A percentile compares a stretch with the other conserved stretches of the same genome.
phyloP scores from a whole-genome alignment of 1,140 invertebrate genomes.

The Probaryconus sp. region DNA sequence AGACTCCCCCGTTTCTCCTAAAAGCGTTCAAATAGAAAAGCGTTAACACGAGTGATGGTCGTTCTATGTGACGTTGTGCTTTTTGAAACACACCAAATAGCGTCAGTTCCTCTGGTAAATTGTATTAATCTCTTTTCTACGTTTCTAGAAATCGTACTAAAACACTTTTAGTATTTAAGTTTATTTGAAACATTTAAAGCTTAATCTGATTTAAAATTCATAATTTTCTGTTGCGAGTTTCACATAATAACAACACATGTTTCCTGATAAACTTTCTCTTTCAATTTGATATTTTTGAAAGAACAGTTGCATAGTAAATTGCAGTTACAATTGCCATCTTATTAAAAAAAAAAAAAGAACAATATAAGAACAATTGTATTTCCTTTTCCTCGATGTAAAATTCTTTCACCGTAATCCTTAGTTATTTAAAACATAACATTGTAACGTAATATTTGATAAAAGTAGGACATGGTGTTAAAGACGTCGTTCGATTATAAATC shows the following conservation, averaged over 20 bases:
- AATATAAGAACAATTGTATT: too few species aligned
- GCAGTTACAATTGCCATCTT: too few species aligned
- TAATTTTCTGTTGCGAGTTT: not conserved
- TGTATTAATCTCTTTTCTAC: conserved; percentile 34
- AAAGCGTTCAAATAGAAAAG: conserved; percentile 21
- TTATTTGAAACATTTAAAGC: too few species aligned
- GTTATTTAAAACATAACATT: too few species aligned
- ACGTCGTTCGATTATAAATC: conserved; percentile 59
- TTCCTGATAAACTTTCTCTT: too few species aligned
- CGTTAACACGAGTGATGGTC: conserved; percentile 4
- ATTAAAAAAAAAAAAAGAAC: too few species aligned
- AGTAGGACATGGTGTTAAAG: conserved; percentile 39
- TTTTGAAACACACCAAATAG: conserved; percentile 27
- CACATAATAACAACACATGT: not conserved
- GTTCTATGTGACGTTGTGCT: conserved; percentile 20
- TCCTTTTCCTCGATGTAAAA: too few species aligned
- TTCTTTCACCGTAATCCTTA: too few species aligned
- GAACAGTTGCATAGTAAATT: too few species aligned
- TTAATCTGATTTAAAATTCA: too few species aligned
- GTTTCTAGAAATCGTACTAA: conserved; percentile 5
- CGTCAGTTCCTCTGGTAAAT: conserved; percentile 39
- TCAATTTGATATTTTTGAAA: too few species aligned
- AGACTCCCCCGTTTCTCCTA: conserved; percentile 6
- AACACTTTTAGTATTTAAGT: conserved; percentile 2
- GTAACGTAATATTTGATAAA: conserved; percentile 56